Percentiles rank a stretch among this genome's conserved stretches.
phyloP scores from a whole-genome alignment of 2,113 vertebrate genomes.

The Empidonax alnorum region DNA sequence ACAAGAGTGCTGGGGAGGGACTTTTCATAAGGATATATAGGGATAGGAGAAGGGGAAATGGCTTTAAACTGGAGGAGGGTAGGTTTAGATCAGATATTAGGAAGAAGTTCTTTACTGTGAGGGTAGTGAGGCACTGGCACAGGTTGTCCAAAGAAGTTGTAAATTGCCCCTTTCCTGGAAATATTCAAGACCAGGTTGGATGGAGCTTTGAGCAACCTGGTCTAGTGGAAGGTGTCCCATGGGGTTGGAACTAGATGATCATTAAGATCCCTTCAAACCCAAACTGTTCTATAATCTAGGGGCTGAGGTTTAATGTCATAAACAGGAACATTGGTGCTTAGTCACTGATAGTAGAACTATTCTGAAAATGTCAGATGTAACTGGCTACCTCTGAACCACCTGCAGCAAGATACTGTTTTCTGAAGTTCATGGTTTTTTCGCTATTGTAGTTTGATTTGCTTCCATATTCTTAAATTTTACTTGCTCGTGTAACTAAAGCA shows the following conservation, averaged over 20 bases:
- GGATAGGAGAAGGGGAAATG: background rate
- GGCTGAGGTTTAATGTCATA: background rate
- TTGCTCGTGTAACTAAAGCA: rapidly evolving
- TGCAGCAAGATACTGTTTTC: background rate
- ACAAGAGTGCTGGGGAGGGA: no score
- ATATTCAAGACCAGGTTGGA: background rate
- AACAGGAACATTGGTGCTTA: background rate
- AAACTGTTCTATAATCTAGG: background rate
- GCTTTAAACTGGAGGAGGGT: background rate
- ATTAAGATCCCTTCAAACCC: background rate
- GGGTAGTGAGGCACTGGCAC: background rate
- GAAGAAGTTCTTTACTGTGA: background rate
- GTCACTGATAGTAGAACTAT: background rate
- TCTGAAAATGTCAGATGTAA: background rate
- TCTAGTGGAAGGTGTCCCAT: background rate
- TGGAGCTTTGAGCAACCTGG: background rate
- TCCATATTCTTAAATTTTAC: background rate
- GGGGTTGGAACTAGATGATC: background rate
- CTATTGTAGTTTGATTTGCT: background rate
- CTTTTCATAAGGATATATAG: background rate
- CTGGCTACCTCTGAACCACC: background rate
- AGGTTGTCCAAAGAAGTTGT: background rate
- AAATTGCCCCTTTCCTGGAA: background rate
- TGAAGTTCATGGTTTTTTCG: background rate
- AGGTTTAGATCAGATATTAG: background rate